Evolutionary conservation across 2,888 invertebrate genomes (phyloP).

Genomic region (Morinoia aosen): DNA sequence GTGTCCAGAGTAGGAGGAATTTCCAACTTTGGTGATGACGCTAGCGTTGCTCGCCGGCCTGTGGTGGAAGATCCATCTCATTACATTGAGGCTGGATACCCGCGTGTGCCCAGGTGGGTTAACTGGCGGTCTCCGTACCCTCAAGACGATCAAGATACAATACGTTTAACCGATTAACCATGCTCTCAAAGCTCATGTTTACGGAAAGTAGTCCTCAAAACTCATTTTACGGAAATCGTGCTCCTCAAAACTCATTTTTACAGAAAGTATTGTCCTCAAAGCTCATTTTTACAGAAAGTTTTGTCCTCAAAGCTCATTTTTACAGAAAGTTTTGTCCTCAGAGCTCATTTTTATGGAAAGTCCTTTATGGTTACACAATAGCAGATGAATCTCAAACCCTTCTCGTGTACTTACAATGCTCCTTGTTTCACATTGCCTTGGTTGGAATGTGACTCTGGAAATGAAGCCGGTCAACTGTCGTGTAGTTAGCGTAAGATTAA

Average conservation of each 20-base stretch:
- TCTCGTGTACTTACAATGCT: neutral
- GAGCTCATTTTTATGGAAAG: neutral
- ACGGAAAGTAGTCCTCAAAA: too few relatives aligned
- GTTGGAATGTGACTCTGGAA: neutral
- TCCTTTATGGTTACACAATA: neutral
- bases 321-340: too few relatives aligned
- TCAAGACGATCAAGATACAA: constrained; percentile 15
- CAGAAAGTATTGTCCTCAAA: too few relatives aligned
- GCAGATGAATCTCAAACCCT: neutral
- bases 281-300: too few relatives aligned
- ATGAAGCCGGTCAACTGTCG: constrained; percentile 20
- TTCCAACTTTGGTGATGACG: neutral
- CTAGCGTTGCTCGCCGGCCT: neutral
- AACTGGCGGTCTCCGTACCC: constrained; percentile 48
- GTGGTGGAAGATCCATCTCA: neutral
- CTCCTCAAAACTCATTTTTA: too few relatives aligned
- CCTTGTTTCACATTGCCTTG: neutral
- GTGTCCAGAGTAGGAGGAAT: neutral
- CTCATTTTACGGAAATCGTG: too few relatives aligned
- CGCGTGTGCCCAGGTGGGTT: constrained; percentile 43
- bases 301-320: neutral
- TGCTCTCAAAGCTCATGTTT: neutral
- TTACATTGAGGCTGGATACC: constrained; percentile 48
- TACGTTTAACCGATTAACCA: neutral
- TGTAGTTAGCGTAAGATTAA: constrained; percentile 13